Percentiles rank a stretch among this genome's conserved stretches.
These are phyloP conservation scores for Automeris io DNA, from an alignment of 2,888 invertebrate species.

Conservation along the genomic window DNA sequence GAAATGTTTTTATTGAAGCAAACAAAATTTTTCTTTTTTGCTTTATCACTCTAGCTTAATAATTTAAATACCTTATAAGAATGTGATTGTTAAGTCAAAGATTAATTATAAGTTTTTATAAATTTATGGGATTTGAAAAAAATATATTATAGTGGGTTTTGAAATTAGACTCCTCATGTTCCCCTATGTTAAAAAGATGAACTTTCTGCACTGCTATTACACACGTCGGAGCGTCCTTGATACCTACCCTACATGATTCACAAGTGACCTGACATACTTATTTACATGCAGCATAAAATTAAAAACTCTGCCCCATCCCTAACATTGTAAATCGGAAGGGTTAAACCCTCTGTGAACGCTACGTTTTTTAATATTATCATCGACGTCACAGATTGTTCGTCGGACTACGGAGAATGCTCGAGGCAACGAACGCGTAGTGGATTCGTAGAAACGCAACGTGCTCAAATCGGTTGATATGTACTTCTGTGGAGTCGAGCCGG, in stretches of 20 bases:
- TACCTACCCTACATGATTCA: conserved; percentile 64
- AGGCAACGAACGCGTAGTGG: conserved; percentile 28
- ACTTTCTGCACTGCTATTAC: conserved; percentile 66
- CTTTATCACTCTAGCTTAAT: too few species aligned
- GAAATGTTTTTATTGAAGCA: too few species aligned
- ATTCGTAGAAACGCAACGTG: neutral
- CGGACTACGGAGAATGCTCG: conserved; percentile 50
- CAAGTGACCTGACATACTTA: conserved; percentile 73
- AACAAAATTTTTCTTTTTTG: too few species aligned
- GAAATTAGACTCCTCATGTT: too few species aligned
- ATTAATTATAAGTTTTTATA: too few species aligned
- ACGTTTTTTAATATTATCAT: conserved; percentile 39
- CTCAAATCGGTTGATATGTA: conserved; percentile 14
- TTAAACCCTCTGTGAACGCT: conserved; percentile 68
- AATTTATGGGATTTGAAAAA: too few species aligned
- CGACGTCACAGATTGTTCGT: conserved; percentile 50
- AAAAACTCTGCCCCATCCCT: conserved; percentile 69
- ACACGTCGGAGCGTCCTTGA: conserved; percentile 66
- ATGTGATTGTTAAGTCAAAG: too few species aligned
- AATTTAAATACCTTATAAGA: conserved; percentile 46
- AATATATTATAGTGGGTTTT: too few species aligned
- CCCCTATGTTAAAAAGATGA: too few species aligned
- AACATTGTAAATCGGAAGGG: conserved; percentile 56
- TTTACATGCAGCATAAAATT: conserved; percentile 67
- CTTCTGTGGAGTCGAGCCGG: conserved; percentile 23